Percentiles rank a stretch among this genome's conserved stretches.
These are phyloP conservation scores for Eurystomus gularis DNA, from an alignment of 2,113 vertebrate genomes.

Conservation along the genomic window DNA sequence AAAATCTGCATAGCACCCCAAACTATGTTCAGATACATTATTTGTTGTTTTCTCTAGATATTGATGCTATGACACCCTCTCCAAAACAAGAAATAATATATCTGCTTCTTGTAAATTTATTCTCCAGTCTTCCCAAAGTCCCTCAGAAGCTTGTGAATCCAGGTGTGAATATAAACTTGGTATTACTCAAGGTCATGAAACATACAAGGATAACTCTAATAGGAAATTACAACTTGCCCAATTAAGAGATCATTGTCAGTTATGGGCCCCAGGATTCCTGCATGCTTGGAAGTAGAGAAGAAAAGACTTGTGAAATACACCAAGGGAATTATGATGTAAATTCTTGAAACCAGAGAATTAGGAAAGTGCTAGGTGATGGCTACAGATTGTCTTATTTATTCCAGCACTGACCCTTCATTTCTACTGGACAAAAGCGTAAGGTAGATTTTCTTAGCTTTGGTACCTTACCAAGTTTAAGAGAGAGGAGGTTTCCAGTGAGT, in stretches of 20 bases:
- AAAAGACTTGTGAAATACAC: not conserved
- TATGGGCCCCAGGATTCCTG: not conserved
- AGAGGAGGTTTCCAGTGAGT: not conserved
- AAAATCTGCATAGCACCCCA: not conserved
- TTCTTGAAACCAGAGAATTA: not conserved
- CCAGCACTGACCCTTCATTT: not conserved
- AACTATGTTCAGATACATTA: not conserved
- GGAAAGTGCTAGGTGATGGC: not conserved
- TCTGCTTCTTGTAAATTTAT: not conserved
- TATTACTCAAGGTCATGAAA: not conserved
- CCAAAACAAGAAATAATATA: not conserved
- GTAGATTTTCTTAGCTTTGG: not conserved
- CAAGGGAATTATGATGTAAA: not conserved
- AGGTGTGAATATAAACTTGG: not conserved
- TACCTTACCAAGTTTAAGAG: not conserved
- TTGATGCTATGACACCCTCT: not conserved
- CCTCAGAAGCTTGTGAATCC: not conserved
- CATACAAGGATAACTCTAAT: not conserved
- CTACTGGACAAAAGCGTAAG: not conserved
- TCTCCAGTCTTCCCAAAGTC: not conserved
- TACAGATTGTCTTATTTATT: not conserved
- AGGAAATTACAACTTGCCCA: not conserved
- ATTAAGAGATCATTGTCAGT: not conserved
- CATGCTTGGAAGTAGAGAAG: not conserved
- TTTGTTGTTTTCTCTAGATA: not conserved